Conservation (phyloP, 1,140 invertebrate genomes). For the Hestina assimilis region DNA sequence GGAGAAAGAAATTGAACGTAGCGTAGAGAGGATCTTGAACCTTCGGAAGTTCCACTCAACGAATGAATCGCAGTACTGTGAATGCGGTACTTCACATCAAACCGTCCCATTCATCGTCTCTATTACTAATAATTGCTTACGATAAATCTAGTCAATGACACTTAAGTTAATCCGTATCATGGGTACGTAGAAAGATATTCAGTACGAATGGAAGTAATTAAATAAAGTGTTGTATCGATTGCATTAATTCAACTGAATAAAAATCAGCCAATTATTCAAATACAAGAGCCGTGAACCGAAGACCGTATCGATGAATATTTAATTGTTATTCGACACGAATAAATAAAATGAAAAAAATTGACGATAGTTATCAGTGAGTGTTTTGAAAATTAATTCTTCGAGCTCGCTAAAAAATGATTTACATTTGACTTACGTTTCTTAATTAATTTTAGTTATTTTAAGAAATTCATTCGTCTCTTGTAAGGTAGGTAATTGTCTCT, state of each 20-base stretch:
- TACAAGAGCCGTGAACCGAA: slow-evolving; percentile 59
- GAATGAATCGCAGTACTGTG: too few relatives aligned
- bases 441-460: too few relatives aligned
- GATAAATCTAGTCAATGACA: background rate
- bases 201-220: slow-evolving; percentile 39
- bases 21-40: too few relatives aligned
- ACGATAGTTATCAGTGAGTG: background rate
- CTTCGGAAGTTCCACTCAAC: too few relatives aligned
- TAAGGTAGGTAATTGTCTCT: too few relatives aligned
- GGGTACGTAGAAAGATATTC: slow-evolving; percentile 8
- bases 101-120: too few relatives aligned
- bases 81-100: too few relatives aligned
- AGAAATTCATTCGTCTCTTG: too few relatives aligned
- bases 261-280: slow-evolving; percentile 78
- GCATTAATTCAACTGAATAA: slow-evolving; percentile 75
- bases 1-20: too few relatives aligned
- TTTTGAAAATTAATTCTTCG: background rate
- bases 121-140: background rate
- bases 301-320: slow-evolving; percentile 72
- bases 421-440: too few relatives aligned
- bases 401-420: too few relatives aligned
- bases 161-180: slow-evolving; percentile 8
- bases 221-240: slow-evolving; percentile 64
- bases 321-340: slow-evolving; percentile 53
- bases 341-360: slow-evolving; percentile 23